Evolutionary conservation across 2,888 invertebrate species (phyloP).

Genomic region (Noctua comes): DNA sequence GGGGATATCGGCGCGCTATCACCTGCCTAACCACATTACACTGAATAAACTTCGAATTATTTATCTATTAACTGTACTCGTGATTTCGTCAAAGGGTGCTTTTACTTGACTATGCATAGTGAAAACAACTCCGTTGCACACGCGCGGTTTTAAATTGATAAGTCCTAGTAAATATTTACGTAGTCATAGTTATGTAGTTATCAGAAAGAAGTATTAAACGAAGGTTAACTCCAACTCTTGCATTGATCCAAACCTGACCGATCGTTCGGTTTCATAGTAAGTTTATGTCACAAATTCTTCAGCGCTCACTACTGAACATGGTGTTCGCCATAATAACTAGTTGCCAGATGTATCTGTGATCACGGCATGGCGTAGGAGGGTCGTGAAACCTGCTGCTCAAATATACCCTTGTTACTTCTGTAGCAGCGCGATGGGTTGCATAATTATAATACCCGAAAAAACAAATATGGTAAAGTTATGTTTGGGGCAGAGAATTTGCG

Average conservation of each 20-base stretch:
- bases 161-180: slow-evolving; percentile 20
- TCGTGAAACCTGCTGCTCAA: not conserved
- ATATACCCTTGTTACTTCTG: not conserved
- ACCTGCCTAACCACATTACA: slow-evolving; percentile 60
- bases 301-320: not conserved
- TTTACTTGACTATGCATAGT: slow-evolving; percentile 16
- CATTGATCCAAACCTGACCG: not conserved
- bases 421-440: not conserved
- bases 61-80: slow-evolving; percentile 23
- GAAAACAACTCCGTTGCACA: slow-evolving; percentile 5
- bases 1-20: slow-evolving; percentile 30
- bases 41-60: slow-evolving; percentile 50
- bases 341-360: not conserved
- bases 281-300: not conserved
- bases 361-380: not conserved
- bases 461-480: not conserved
- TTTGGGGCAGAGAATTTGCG: not conserved
- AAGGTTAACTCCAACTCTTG: not conserved
- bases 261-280: not conserved
- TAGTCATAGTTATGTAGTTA: not conserved
- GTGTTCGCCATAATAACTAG: not conserved
- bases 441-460: not conserved
- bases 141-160: slow-evolving; percentile 19
- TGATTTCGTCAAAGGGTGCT: slow-evolving; percentile 52
- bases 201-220: not conserved